phyloP scores from a whole-genome alignment of 2,797 vertebrate genomes.

The Sphaeramia orbicularis region DNA sequence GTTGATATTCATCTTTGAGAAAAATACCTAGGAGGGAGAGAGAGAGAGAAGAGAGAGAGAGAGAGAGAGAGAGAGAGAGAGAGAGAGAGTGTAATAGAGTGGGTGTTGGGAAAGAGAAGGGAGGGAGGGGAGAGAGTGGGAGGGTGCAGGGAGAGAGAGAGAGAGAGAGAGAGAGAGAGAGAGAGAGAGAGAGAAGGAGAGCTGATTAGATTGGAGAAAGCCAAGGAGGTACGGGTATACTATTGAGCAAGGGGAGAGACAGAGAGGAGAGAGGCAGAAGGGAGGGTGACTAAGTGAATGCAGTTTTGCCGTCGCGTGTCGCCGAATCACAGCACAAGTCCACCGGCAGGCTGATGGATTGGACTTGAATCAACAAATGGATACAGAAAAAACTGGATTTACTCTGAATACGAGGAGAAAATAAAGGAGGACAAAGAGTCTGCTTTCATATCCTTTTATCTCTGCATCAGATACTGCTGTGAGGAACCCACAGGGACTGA shows the following conservation, averaged over 20 bases:
- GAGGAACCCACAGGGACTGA: constrained; percentile 54
- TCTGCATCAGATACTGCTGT: constrained; percentile 65
- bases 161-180: constrained; percentile 55
- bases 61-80: constrained; percentile 44
- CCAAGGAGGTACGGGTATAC: constrained; percentile 79
- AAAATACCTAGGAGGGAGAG: constrained; percentile 68
- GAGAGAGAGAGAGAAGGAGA: constrained; percentile 49
- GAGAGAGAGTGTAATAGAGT: constrained; percentile 45
- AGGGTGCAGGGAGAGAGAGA: constrained; percentile 46
- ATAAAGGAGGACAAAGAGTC: constrained; percentile 41
- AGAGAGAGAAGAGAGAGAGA: constrained; percentile 38
- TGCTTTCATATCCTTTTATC: constrained; percentile 60
- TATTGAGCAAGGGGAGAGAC: constrained; percentile 77
- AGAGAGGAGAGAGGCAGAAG: constrained; percentile 59
- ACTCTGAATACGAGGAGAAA: constrained; percentile 37
- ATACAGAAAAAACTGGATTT: constrained; percentile 60
- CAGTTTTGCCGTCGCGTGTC: constrained; percentile 77
- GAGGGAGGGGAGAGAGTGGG: constrained; percentile 56
- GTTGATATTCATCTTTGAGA: constrained; percentile 76
- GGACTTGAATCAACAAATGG: constrained; percentile 78
- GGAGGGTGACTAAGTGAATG: constrained; percentile 83
- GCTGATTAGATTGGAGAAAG: constrained; percentile 85
- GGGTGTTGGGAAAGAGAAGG: constrained; percentile 56
- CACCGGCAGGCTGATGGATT: constrained; percentile 58
- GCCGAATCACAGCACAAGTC: constrained; percentile 76